Evolutionary conservation across 2,113 vertebrate genomes (phyloP), one percentile per base, ranked within the genome.

Genomic region (Sphaerodactylus townsendi): DNA sequence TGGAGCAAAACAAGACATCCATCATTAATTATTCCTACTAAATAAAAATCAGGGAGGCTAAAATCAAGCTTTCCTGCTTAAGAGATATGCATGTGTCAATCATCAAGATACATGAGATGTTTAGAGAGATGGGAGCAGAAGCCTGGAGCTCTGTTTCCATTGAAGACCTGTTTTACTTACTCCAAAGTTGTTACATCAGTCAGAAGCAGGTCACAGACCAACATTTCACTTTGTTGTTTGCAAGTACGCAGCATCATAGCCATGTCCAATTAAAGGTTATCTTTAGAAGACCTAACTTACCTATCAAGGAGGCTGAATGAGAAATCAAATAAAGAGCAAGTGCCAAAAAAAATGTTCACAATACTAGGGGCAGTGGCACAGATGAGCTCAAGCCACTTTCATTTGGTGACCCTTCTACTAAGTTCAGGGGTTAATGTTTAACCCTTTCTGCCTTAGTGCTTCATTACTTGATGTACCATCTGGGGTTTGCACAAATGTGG

Each of bases 371-470:
- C 44, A 75, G 44, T 69, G 64, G 64, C 44, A 37, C 21, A 1
- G 50, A 53, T 0, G 68, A 23, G 44, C 0, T 0, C 48, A 73
- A 0, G 7, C 21, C 0, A 70, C 25, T 65, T 83, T 76, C 59
- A n/a, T 68, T 69, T 41, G 30, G 17, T 59, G 71, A 89, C 87
- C 88, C 88, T 83, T 78, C 71, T 4, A 23, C 86, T 77, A 35
- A 11, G 75, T 33, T 74, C 14, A 10, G 33, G 44, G 78, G 82
- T 93, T 93, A 93, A 87, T 86, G 8, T 88, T 92, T 92, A 94
- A 89, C 90, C 0, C 4, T 65, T 69, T 80, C 35, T 17, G 0
- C 44, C 46, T 71, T 85, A 81, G 70, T 48, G n/a, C 6, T 53
- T 3, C 46, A 37, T 14, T 76, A 10, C 37, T 62, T 62, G 89